phyloP scores from a whole-genome alignment of 2,888 invertebrate genomes.

The Drosophila stalkeri region DNA sequence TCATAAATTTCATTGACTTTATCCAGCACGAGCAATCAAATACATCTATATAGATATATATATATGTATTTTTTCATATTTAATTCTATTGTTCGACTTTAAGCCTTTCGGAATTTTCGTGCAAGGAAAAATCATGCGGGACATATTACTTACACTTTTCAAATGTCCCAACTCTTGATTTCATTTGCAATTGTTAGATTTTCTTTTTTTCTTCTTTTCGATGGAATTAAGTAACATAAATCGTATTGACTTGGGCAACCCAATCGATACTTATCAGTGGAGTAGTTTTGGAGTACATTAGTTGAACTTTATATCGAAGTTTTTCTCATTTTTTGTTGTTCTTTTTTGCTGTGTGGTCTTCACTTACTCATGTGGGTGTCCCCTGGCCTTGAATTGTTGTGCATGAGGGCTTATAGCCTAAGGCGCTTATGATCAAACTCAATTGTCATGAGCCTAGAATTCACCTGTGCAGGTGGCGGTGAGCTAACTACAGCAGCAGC shows the following conservation, averaged over 20 bases:
- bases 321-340: not conserved
- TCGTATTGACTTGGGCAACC: conserved; percentile 53
- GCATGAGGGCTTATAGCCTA: conserved; percentile 6
- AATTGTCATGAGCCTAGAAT: too few species aligned
- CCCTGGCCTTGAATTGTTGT: not conserved
- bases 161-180: not conserved
- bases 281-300: conserved; percentile 33
- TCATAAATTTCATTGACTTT: conserved; percentile 82
- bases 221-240: conserved; percentile 70
- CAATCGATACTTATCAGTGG: conserved; percentile 60
- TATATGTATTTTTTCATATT: conserved; percentile 60
- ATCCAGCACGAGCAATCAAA: conserved; percentile 69
- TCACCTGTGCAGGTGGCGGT: not conserved
- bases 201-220: conserved; percentile 35
- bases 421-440: conserved; percentile 34
- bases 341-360: not conserved
- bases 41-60: not conserved
- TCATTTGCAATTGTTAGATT: conserved; percentile 54
- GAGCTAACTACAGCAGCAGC: not conserved
- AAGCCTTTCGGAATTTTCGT: conserved; percentile 61
- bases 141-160: conserved; percentile 50
- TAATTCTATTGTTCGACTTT: conserved; percentile 66
- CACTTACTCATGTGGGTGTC: conserved; percentile 32
- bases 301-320: conserved; percentile 7
- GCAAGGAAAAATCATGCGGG: conserved; percentile 63